Evolutionary conservation across 1,140 invertebrate species (phyloP).

Genomic region (Euglossa dilemma): DNA sequence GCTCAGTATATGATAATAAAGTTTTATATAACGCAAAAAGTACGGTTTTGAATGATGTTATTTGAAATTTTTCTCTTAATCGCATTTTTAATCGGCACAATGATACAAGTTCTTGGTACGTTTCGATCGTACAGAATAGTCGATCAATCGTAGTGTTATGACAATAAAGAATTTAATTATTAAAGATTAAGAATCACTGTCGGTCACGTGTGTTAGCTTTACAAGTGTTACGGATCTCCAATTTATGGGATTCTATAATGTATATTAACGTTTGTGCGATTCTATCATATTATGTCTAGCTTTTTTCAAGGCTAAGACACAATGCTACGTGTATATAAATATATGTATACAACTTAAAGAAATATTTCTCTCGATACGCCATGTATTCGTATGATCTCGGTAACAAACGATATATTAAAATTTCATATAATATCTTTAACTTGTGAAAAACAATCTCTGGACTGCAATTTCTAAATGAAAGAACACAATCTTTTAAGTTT

Average conservation of each 20-base stretch:
- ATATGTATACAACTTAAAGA: not conserved
- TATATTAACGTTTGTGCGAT: too few species aligned
- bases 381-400: not conserved
- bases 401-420: not conserved
- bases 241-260: not conserved
- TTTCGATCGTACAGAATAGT: not conserved
- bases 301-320: not conserved
- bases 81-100: not conserved
- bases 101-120: not conserved
- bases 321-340: not conserved
- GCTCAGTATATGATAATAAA: not conserved
- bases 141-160: not conserved
- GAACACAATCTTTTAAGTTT: not conserved
- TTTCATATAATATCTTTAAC: not conserved
- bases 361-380: not conserved
- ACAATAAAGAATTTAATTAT: not conserved
- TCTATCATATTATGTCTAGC: not conserved
- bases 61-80: not conserved
- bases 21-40: not conserved
- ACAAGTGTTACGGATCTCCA: not conserved
- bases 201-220: not conserved
- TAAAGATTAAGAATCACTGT: not conserved
- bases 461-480: not conserved
- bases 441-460: not conserved
- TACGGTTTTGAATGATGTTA: not conserved